These are phyloP conservation scores for Echinarachnius parma DNA, from an alignment of 53 echinoderm and acorn worm species.

Conservation along the genomic window DNA sequence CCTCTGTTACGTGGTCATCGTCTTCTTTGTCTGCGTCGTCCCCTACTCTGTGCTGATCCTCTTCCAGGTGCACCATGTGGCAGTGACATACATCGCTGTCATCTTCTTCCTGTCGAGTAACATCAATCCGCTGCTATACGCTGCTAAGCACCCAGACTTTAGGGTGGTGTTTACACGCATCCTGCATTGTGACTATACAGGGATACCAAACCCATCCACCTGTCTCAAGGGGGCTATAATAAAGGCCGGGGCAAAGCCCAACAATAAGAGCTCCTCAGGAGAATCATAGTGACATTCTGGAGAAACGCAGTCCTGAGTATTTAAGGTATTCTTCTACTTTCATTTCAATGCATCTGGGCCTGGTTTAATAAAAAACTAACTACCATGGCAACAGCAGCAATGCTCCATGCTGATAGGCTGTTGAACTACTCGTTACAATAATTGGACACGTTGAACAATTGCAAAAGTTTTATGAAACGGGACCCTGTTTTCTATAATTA, in stretches of 20 bases:
- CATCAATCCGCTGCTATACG: conserved; percentile 45
- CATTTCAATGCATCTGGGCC: too few species aligned
- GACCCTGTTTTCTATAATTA: too few species aligned
- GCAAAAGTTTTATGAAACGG: too few species aligned
- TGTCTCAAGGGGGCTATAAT: conserved; percentile 3
- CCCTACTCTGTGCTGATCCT: conserved; percentile 28
- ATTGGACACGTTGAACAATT: too few species aligned
- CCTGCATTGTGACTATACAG: conserved; percentile 26
- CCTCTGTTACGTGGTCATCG: conserved; percentile 38
- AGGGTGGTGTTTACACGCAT: conserved; percentile 31
- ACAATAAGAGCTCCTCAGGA: conserved; percentile 24
- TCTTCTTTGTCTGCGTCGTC: conserved; percentile 34
- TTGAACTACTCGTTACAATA: too few species aligned
- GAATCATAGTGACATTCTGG: conserved; percentile 3
- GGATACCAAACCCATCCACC: conserved; percentile 16
- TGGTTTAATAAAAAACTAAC: too few species aligned
- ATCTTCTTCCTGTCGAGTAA: conserved; percentile 28
- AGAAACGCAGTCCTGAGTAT: too few species aligned
- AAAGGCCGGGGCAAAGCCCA: conserved; percentile 4
- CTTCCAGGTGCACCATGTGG: conserved; percentile 14
- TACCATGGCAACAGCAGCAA: too few species aligned
- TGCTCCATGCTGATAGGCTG: too few species aligned
- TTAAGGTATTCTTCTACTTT: too few species aligned
- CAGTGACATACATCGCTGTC: conserved; percentile 18
- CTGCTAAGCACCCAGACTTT: conserved; percentile 43